These are phyloP conservation scores for Archilochus colubris DNA, from an alignment of 2,113 vertebrate genomes.

Conservation along the genomic window DNA sequence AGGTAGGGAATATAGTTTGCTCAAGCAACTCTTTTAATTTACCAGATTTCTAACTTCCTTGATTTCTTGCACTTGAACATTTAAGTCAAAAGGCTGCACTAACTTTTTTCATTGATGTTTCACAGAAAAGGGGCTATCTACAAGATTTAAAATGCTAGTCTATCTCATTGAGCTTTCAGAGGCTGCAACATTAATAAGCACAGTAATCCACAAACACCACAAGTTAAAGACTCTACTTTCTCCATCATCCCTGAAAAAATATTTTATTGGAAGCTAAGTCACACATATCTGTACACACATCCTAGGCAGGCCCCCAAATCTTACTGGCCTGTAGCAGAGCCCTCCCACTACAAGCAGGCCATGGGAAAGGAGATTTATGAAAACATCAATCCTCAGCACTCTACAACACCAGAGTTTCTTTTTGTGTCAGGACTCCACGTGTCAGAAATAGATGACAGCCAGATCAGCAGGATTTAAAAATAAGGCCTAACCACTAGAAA, in stretches of 20 bases:
- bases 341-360: background rate
- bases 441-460: conserved; percentile 3
- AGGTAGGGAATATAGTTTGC: background rate
- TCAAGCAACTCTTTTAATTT: background rate
- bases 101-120: background rate
- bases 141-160: background rate
- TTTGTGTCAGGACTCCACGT: background rate
- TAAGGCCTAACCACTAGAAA: background rate
- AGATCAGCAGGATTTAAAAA: background rate
- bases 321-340: background rate
- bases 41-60: background rate
- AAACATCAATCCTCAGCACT: background rate
- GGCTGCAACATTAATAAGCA: background rate
- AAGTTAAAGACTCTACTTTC: background rate
- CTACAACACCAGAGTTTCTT: background rate
- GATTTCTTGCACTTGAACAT: background rate
- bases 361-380: background rate
- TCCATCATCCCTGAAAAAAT: background rate
- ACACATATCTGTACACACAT: background rate
- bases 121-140: background rate
- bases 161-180: background rate
- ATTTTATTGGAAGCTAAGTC: background rate
- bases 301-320: background rate
- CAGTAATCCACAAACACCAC: background rate
- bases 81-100: background rate